These are phyloP conservation scores for Alviniconcha strummeri DNA, from an alignment of 2,888 invertebrate genomes.

Conservation along the genomic window DNA sequence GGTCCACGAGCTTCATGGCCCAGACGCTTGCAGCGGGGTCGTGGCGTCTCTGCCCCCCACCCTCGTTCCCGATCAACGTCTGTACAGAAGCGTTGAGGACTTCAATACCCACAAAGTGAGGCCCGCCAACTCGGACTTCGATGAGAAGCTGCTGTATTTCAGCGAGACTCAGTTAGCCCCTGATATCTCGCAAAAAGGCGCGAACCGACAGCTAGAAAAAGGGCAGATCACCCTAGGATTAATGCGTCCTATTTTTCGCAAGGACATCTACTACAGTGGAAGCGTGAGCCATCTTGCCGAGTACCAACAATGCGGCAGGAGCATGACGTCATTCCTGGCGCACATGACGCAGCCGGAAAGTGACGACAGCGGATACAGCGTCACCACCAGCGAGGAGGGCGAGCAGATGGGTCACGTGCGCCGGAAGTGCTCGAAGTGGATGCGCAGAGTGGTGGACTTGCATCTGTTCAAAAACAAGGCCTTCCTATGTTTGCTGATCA, in stretches of 20 bases:
- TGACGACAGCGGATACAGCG: conserved; percentile 21
- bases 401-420: not conserved
- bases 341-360: conserved; percentile 38
- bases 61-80: not conserved
- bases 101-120: not conserved
- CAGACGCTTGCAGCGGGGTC: not conserved
- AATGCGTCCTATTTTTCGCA: conserved; percentile 84
- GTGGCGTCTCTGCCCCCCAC: not conserved
- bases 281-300: conserved; percentile 78
- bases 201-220: not conserved
- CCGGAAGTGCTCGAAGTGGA: not conserved
- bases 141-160: conserved; percentile 15
- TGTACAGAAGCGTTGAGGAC: conserved; percentile 34
- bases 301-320: conserved; percentile 46
- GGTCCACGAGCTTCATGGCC: too few relatives aligned
- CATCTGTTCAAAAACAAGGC: conserved; percentile 50
- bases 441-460: conserved; percentile 30
- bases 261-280: conserved; percentile 93
- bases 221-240: conserved; percentile 29
- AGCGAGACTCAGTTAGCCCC: conserved; percentile 22
- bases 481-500: conserved; percentile 52
- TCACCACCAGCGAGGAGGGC: not conserved
- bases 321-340: conserved; percentile 38
- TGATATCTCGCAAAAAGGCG: not conserved
- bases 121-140: not conserved